Evolutionary conservation across 2,797 vertebrate species (phyloP).

Genomic region (Sus cebifrons): DNA sequence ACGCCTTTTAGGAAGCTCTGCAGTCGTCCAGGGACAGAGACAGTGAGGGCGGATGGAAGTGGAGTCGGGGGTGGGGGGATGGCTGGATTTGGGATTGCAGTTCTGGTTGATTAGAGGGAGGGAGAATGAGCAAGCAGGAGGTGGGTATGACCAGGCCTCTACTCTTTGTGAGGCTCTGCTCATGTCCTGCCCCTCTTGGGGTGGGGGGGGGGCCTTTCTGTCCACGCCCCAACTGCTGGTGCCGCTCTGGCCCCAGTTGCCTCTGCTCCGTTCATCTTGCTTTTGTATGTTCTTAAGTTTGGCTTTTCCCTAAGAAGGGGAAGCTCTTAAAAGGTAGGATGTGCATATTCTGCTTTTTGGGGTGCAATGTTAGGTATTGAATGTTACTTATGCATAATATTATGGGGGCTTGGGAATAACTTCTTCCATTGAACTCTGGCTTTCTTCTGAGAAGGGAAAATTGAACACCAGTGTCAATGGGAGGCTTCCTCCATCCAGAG

Average conservation of each 20-base stretch:
- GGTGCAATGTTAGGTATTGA: slow-evolving; percentile 15
- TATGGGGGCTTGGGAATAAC: background rate
- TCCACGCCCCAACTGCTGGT: background rate
- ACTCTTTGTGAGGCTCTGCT: background rate
- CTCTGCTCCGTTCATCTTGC: background rate
- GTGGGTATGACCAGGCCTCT: background rate
- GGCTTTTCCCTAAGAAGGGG: slow-evolving; percentile 14
- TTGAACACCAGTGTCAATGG: slow-evolving; percentile 57
- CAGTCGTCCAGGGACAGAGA: background rate
- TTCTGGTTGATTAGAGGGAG: background rate
- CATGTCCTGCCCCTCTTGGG: background rate
- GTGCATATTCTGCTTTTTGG: background rate
- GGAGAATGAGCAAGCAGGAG: background rate
- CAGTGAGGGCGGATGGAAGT: background rate
- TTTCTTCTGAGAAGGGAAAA: slow-evolving; percentile 61
- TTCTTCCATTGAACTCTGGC: slow-evolving; percentile 53
- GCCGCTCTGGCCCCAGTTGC: background rate
- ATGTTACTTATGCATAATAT: slow-evolving; percentile 48
- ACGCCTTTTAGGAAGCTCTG: background rate
- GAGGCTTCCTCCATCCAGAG: slow-evolving; percentile 54
- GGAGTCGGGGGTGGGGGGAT: background rate
- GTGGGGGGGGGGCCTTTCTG: background rate
- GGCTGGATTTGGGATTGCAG: background rate
- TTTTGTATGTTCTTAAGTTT: slow-evolving; percentile 52
- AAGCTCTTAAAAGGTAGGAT: background rate